Conservation (phyloP, 2,797 vertebrate genomes). For the Nannoperca obscura region DNA sequence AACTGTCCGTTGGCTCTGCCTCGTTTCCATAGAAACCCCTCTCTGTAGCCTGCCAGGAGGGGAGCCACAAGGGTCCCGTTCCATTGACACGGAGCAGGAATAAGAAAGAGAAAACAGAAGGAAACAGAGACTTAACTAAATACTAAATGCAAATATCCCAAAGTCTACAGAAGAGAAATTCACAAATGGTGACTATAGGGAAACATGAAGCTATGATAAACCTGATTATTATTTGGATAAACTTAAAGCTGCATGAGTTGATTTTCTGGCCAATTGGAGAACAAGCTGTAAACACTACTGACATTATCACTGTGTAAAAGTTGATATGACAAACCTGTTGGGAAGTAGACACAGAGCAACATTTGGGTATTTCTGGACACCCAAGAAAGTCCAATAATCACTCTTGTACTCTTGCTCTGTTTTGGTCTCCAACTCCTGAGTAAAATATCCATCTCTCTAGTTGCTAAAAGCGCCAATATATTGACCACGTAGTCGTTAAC, state of each 20-base stretch:
- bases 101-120: background rate
- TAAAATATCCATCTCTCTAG: background rate
- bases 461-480: no score
- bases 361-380: background rate
- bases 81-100: constrained; percentile 5
- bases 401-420: background rate
- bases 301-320: background rate
- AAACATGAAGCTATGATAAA: background rate
- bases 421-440: background rate
- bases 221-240: background rate
- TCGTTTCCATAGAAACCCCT: constrained; percentile 96
- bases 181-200: background rate
- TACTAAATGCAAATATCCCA: background rate
- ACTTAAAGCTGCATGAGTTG: background rate
- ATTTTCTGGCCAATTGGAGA: background rate
- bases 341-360: background rate
- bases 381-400: background rate
- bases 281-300: background rate
- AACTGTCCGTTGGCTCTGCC: constrained; percentile 96
- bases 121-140: constrained; percentile 9
- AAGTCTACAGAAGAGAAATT: background rate
- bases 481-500: no score
- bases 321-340: background rate
- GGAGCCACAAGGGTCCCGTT: constrained; percentile 28
- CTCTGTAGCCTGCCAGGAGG: constrained; percentile 90